Evolutionary conservation across 2,888 invertebrate species (phyloP).

Genomic region (Willowsia nigromaculata): DNA sequence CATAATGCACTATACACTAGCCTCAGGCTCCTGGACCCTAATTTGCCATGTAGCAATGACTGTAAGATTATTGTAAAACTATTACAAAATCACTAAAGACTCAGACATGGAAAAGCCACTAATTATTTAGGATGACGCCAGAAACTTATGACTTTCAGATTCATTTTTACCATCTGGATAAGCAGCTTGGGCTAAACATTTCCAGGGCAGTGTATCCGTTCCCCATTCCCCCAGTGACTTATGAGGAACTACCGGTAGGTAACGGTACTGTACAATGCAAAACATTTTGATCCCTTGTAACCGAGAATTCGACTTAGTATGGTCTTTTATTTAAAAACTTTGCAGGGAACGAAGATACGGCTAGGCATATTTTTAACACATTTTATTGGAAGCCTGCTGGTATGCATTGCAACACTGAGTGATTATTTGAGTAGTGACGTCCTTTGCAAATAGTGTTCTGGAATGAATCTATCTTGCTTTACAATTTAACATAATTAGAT

Average conservation of each 20-base stretch:
- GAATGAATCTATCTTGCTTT: not conserved
- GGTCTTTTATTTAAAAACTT: too few relatives aligned
- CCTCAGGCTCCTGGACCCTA: not conserved
- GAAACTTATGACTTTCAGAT: too few relatives aligned
- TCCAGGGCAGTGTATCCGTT: slow-evolving; percentile 50
- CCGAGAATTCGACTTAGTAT: too few relatives aligned
- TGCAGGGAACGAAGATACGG: slow-evolving; percentile 11
- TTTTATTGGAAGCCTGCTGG: not conserved
- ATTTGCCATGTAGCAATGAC: slow-evolving; percentile 38
- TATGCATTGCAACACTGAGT: not conserved
- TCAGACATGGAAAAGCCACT: not conserved
- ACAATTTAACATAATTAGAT: too few relatives aligned
- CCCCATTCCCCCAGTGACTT: slow-evolving; percentile 55
- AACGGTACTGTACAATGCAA: too few relatives aligned
- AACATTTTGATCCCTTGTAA: not conserved
- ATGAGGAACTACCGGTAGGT: slow-evolving; percentile 50
- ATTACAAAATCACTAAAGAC: not conserved
- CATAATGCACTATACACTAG: not conserved
- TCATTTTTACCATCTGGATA: slow-evolving; percentile 48
- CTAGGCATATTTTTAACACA: not conserved
- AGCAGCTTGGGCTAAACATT: slow-evolving; percentile 34
- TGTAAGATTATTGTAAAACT: not conserved
- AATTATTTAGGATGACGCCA: not conserved
- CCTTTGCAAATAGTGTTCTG: not conserved
- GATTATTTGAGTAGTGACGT: not conserved